A percentile compares a stretch with the other conserved stretches of the same genome.
phyloP scores from a whole-genome alignment of 1,140 invertebrate species.

The Subanguina moxae region DNA sequence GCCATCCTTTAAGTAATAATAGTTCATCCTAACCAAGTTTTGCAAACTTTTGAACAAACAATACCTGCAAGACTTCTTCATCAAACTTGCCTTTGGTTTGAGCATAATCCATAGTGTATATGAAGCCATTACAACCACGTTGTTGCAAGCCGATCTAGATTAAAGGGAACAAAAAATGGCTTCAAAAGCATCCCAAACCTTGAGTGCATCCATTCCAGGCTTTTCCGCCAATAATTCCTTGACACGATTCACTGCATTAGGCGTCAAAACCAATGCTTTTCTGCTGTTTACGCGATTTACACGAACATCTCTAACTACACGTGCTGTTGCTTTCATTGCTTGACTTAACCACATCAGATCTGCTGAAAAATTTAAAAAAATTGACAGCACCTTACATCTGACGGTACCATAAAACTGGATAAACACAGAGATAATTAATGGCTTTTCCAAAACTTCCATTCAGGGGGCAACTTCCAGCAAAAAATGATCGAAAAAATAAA shows the following conservation, averaged over 20 bases:
- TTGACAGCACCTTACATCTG: too few species aligned
- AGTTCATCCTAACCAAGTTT: slow-evolving; percentile 1
- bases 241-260: slow-evolving; percentile 47
- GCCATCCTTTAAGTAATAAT: slow-evolving; percentile 61
- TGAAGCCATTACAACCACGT: slow-evolving; percentile 93
- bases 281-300: neutral
- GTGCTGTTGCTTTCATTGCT: slow-evolving; percentile 17
- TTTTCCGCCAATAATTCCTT: slow-evolving; percentile 42
- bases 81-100: slow-evolving; percentile 85
- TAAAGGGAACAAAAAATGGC: neutral
- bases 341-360: neutral
- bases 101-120: slow-evolving; percentile 93
- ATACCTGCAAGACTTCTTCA: slow-evolving; percentile 76
- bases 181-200: too few species aligned
- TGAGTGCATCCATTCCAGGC: slow-evolving; percentile 44
- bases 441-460: too few species aligned
- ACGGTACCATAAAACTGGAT: too few species aligned
- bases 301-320: slow-evolving; percentile 18
- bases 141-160: slow-evolving; percentile 90
- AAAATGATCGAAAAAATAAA: too few species aligned
- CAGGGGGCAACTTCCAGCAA: too few species aligned
- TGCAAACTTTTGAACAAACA: slow-evolving; percentile 58
- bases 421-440: too few species aligned
- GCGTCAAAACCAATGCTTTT: slow-evolving; percentile 43
- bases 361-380: too few species aligned